Evolutionary conservation across 2,113 vertebrate genomes (phyloP).

Genomic region (Xenus cinereus): DNA sequence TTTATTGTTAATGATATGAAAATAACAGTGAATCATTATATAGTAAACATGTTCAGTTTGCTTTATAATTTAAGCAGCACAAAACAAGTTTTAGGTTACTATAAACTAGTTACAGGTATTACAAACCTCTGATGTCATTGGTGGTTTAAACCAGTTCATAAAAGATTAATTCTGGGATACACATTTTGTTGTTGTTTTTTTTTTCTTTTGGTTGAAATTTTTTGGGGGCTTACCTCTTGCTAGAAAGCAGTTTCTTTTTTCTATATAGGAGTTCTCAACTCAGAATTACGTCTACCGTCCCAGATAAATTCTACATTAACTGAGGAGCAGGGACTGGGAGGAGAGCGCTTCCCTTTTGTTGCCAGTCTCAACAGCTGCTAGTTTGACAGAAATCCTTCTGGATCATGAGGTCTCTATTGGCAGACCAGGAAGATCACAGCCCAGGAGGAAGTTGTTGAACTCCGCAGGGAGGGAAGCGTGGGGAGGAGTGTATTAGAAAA

Average conservation of each 20-base stretch:
- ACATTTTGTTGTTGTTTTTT: not conserved
- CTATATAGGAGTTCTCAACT: not conserved
- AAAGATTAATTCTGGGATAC: not conserved
- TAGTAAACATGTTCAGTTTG: not conserved
- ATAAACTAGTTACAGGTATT: not conserved
- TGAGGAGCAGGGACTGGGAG: not conserved
- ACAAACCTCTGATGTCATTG: not conserved
- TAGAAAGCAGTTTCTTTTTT: not conserved
- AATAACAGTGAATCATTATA: not conserved
- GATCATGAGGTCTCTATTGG: not conserved
- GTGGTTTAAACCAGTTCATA: not conserved
- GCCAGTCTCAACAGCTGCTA: not conserved
- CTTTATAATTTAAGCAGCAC: not conserved
- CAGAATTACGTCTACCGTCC: not conserved
- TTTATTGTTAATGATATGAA: not conserved
- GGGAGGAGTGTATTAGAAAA: not conserved
- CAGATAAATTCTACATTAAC: not conserved
- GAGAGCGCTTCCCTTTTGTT: not conserved
- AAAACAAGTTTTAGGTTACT: not conserved
- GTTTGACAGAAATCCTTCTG: constrained; percentile 14
- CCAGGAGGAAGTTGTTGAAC: not conserved
- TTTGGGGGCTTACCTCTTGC: not conserved
- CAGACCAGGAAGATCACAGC: not conserved
- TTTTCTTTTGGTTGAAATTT: not conserved
- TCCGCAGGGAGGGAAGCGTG: not conserved